Base-by-base conservation (phyloP, 2,888 invertebrate species). In the Microctonus aethiopoides region DNA sequence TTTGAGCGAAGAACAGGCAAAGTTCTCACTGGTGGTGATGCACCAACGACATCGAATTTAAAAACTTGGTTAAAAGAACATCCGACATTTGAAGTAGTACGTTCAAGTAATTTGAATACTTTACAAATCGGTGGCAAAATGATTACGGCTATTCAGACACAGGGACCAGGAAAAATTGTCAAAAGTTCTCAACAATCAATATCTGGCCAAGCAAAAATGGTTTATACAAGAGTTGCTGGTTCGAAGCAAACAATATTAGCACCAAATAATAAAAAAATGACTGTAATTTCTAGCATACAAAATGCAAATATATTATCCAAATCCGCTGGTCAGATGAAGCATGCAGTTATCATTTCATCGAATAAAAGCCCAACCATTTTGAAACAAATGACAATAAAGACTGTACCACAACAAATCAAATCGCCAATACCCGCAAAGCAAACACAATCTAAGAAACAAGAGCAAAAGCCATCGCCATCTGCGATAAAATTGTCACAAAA, bases 21-120 rank as follows among this genome's bases (percentile, higher is more conserved):
- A 78, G 78, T 88, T 56, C 79, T 90, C 59, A 87, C 88, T 10
- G 96, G 95, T 10, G 89, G 90, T n/a, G 92, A 91, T 82, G 96
- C 96, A 46, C 97, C 97, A 0, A 93, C 92, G 9, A 92, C 93
- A 39, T 90, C 91, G 24, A 94, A 93, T 82, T 88, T 97, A 39
- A 93, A 93, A 79, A 89, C 91, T 26, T 97, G 96, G 96, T 88
- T 97, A 10, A 92, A 93, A 82, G 92, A 92, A 77, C 94, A 97
- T 88, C 96, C 96, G 2, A 93, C 94, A 0, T 97, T 92, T 86
- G 95, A 96, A 88, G 94, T 96, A 0, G 91, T 96, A 5, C 89
- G 91, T 72, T 91, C 92, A 0, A 82, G 80, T 72, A 83, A 78
- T 75, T 65, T 85, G 2, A 80, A 81, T 68, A 77, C 80, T 3